Evolutionary conservation across 1,140 invertebrate genomes (phyloP).

Genomic region (Sycophila sp.): DNA sequence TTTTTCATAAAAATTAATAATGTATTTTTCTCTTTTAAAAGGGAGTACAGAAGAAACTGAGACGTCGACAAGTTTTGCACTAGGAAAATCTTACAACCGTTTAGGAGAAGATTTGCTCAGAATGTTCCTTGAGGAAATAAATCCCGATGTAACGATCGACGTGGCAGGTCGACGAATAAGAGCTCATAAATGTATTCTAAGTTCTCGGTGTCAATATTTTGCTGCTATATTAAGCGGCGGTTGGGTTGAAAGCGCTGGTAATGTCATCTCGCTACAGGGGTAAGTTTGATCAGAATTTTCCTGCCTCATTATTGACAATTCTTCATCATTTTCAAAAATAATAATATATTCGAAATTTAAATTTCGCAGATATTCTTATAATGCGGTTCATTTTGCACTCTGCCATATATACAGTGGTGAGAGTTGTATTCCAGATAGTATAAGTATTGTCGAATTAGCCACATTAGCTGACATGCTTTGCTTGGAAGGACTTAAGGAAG

Average conservation of each 20-base stretch:
- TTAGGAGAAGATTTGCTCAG: slow-evolving; percentile 86
- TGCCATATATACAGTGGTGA: slow-evolving; percentile 93
- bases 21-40: slow-evolving; percentile 45
- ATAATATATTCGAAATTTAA: slow-evolving; percentile 35
- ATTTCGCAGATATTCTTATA: slow-evolving; percentile 78
- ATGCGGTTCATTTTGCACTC: slow-evolving; percentile 86
- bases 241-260: slow-evolving; percentile 81
- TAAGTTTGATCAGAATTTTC: too few relatives aligned
- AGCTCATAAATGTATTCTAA: slow-evolving; percentile 90
- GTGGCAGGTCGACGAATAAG: slow-evolving; percentile 81
- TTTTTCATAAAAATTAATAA: neutral
- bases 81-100: slow-evolving; percentile 69
- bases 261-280: slow-evolving; percentile 85
- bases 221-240: slow-evolving; percentile 87
- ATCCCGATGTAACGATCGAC: slow-evolving; percentile 84
- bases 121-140: slow-evolving; percentile 90
- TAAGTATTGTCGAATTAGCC: slow-evolving; percentile 86
- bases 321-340: neutral
- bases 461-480: slow-evolving; percentile 88
- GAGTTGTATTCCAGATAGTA: slow-evolving; percentile 82
- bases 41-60: slow-evolving; percentile 67
- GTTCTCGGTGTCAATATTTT: slow-evolving; percentile 90
- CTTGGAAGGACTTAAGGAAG: slow-evolving; percentile 89
- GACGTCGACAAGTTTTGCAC: slow-evolving; percentile 59
- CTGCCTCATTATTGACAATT: neutral